A percentile compares a stretch with the other conserved stretches of the same genome.
Evolutionary conservation across 2,888 invertebrate species (phyloP).

Genomic region (Athrips mouffetella): DNA sequence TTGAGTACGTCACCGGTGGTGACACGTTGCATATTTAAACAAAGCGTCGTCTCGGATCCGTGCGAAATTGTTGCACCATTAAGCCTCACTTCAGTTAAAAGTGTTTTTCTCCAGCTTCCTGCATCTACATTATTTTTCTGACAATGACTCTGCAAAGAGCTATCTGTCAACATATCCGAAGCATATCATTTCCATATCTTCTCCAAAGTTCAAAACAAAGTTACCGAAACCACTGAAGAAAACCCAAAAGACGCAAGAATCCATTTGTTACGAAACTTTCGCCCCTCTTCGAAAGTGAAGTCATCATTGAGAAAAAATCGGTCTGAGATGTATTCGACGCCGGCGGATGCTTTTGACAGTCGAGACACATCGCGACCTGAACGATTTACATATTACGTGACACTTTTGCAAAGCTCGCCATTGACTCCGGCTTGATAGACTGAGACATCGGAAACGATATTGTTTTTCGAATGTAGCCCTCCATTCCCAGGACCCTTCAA

Average conservation of each 20-base stretch:
- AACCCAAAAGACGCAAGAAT: conserved; percentile 31
- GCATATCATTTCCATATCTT: conserved; percentile 10
- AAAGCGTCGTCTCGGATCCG: conserved; percentile 46
- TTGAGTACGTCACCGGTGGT: conserved; percentile 66
- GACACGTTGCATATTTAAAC: conserved; percentile 68
- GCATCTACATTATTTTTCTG: conserved; percentile 15
- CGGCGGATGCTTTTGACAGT: conserved; percentile 69
- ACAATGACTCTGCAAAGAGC: conserved; percentile 6
- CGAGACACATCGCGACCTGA: conserved; percentile 72
- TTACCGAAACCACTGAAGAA: conserved; percentile 11
- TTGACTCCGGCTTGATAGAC: conserved; percentile 70
- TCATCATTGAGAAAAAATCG: conserved; percentile 64
- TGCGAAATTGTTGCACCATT: conserved; percentile 55
- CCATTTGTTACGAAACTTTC: conserved; percentile 41
- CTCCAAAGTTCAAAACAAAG: conserved; percentile 9
- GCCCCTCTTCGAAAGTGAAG: conserved; percentile 53
- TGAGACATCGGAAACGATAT: conserved; percentile 70
- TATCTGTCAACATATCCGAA: conserved; percentile 3
- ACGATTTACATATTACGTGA: conserved; percentile 78
- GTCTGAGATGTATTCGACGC: conserved; percentile 53
- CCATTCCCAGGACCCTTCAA: conserved; percentile 48
- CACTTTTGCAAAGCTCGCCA: conserved; percentile 68
- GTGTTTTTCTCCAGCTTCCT: conserved; percentile 24
- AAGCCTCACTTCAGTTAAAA: conserved; percentile 47
- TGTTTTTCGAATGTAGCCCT: conserved; percentile 63